Conservation (phyloP, 2,797 vertebrate species). For the Parauchenoglanis ngamensis region DNA sequence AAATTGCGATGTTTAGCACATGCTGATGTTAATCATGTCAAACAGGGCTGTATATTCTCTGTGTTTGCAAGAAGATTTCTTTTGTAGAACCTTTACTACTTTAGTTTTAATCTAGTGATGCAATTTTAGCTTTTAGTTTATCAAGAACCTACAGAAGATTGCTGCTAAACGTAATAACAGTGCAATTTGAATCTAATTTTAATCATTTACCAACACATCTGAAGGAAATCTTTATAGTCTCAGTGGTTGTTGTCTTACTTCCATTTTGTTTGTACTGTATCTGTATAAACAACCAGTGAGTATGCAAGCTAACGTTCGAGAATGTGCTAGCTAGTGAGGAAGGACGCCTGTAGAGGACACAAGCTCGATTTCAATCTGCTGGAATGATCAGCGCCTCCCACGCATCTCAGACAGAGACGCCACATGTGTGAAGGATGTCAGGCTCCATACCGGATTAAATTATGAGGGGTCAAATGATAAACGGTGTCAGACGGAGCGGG, state of each 20-base stretch:
- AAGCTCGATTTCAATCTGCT: constrained; percentile 14
- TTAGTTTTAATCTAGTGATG: background rate
- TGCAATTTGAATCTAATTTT: background rate
- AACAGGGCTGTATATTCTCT: background rate
- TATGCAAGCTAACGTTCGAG: background rate
- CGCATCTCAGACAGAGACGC: constrained; percentile 16
- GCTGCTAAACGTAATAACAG: background rate
- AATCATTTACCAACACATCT: background rate
- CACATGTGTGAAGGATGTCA: background rate
- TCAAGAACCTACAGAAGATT: background rate
- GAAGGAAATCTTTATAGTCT: no score
- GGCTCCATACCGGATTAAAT: constrained; percentile 38
- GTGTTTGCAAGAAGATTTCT: background rate
- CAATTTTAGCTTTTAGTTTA: background rate
- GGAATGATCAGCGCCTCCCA: constrained; percentile 21
- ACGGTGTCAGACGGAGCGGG: constrained; percentile 36
- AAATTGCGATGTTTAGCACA: background rate
- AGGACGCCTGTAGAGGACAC: background rate
- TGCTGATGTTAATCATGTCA: background rate
- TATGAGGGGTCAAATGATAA: constrained; percentile 50
- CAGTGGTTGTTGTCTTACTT: background rate
- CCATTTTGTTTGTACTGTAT: background rate
- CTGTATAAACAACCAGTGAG: background rate
- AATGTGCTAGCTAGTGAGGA: background rate
- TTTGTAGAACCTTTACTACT: background rate